A percentile compares a stretch with the other conserved stretches of the same genome.
These are phyloP conservation scores for Carcharodon carcharias DNA, from an alignment of 2,797 vertebrate genomes.

Conservation along the genomic window DNA sequence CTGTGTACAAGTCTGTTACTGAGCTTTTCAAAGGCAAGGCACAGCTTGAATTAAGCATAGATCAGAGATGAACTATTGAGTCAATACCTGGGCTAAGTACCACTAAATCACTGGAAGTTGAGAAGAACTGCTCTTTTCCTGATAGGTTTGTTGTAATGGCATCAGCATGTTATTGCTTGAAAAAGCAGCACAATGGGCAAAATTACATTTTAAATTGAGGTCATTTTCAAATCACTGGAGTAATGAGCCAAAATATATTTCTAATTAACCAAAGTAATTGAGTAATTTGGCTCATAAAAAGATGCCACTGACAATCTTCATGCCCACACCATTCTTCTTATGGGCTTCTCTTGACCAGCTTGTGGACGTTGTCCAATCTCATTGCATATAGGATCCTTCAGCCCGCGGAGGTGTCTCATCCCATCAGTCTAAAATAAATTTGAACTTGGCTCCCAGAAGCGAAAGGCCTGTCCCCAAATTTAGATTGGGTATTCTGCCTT, in stretches of 20 bases:
- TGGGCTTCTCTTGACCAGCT: not conserved
- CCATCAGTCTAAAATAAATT: too few relatives aligned
- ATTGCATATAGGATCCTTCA: not conserved
- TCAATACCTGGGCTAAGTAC: not conserved
- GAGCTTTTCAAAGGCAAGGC: not conserved
- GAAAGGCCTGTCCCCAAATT: too few relatives aligned
- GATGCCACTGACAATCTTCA: not conserved
- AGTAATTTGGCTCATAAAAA: not conserved
- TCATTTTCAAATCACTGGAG: constrained; percentile 1
- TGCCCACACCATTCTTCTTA: not conserved
- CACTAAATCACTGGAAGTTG: not conserved
- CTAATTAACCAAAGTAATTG: constrained; percentile 19
- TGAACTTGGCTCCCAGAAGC: too few relatives aligned
- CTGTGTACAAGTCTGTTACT: not conserved
- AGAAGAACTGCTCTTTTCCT: not conserved
- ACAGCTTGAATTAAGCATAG: not conserved
- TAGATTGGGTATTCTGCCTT: too few relatives aligned
- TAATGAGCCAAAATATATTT: not conserved
- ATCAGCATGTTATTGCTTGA: not conserved
- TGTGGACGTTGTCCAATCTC: not conserved
- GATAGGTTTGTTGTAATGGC: not conserved
- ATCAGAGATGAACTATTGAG: not conserved
- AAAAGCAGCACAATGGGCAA: not conserved
- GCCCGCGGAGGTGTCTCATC: too few relatives aligned
- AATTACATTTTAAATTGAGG: constrained; percentile 13